A percentile compares a stretch with the other conserved stretches of the same genome.
Evolutionary conservation across 1,140 invertebrate species (phyloP).

Genomic region (Drosophila mauritiana): DNA sequence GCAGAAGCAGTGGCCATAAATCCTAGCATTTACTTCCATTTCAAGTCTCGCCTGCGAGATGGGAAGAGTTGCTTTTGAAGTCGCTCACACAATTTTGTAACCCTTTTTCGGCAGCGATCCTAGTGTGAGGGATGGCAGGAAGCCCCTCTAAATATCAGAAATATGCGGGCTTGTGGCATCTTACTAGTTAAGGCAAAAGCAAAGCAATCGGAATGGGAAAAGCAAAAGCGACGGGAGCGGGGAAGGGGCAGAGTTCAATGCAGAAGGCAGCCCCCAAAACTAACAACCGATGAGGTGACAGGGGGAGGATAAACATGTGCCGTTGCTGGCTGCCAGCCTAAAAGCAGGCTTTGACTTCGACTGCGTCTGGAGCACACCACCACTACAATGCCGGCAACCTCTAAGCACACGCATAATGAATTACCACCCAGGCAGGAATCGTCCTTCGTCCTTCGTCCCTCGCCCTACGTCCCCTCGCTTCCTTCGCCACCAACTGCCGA

Average conservation of each 20-base stretch:
- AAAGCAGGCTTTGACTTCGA: conserved; percentile 57
- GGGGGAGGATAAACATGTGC: conserved; percentile 27
- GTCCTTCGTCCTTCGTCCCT: conserved; percentile 1
- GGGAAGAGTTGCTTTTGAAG: conserved; percentile 68
- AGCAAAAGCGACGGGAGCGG: background rate
- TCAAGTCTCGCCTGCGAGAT: conserved; percentile 16
- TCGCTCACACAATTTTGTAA: conserved; percentile 62
- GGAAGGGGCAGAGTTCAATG: conserved; percentile 54
- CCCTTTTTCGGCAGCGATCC: conserved; percentile 63
- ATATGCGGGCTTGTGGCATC: conserved; percentile 76
- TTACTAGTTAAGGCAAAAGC: conserved; percentile 63
- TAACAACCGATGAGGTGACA: conserved; percentile 34
- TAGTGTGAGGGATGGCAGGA: background rate
- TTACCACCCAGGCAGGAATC: conserved; percentile 59
- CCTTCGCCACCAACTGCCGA: conserved; percentile 67
- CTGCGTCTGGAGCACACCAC: conserved; percentile 42
- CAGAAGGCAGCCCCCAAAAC: conserved; percentile 42
- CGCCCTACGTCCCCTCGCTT: background rate
- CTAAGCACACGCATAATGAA: conserved; percentile 83
- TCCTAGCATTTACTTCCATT: conserved; percentile 73
- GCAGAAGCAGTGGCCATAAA: conserved; percentile 56
- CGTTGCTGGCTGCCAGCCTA: conserved; percentile 60
- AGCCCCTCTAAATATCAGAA: conserved; percentile 52
- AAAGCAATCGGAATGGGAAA: background rate
- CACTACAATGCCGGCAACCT: conserved; percentile 70